Conservation (phyloP, 1,140 invertebrate species). For the Phortica variegata region DNA sequence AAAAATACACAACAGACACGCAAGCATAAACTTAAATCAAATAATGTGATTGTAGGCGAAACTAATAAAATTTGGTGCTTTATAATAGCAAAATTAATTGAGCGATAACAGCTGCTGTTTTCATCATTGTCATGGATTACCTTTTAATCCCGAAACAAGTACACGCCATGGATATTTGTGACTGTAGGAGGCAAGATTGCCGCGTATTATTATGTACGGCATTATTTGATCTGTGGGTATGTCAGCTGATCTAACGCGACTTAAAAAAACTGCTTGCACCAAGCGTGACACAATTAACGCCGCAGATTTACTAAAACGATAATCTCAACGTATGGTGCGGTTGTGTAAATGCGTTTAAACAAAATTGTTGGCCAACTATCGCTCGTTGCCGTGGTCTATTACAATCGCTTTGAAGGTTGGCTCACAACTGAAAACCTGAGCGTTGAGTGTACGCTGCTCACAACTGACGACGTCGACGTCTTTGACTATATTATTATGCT, state of each 20-base stretch:
- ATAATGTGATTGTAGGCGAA: no score
- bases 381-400: no score
- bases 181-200: constrained; percentile 81
- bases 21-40: no score
- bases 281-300: constrained; percentile 11
- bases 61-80: no score
- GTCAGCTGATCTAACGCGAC: background rate
- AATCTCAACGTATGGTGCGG: constrained; percentile 8
- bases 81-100: no score
- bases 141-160: constrained; percentile 80
- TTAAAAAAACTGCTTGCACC: constrained; percentile 12
- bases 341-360: constrained; percentile 10
- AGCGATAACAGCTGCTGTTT: background rate
- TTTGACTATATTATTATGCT: no score
- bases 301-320: constrained; percentile 14
- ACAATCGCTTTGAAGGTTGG: constrained; percentile 27
- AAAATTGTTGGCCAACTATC: constrained; percentile 25
- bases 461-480: constrained; percentile 33
- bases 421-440: constrained; percentile 14
- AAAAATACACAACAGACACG: no score
- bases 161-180: constrained; percentile 82
- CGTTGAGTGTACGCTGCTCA: no score
- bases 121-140: constrained; percentile 53
- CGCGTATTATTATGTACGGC: constrained; percentile 85
- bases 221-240: no score